A percentile compares a stretch with the other conserved stretches of the same genome.
These are phyloP conservation scores for Spea bombifrons DNA, from an alignment of 2,113 vertebrate genomes.

Conservation along the genomic window DNA sequence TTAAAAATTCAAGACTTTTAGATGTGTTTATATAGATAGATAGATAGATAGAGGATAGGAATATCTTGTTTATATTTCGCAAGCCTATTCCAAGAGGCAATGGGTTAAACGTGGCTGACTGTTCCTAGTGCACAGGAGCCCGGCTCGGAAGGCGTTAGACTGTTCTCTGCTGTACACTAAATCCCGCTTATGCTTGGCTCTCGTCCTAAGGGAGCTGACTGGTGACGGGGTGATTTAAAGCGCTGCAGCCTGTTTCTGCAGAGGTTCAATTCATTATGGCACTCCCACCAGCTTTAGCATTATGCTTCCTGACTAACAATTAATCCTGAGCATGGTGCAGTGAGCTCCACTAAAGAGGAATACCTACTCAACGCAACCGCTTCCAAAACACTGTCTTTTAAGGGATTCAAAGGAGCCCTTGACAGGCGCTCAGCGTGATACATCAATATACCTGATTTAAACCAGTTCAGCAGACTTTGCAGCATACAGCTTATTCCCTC, in stretches of 20 bases:
- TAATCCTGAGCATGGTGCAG: conserved; percentile 47
- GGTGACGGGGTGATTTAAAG: conserved; percentile 48
- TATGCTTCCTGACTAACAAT: conserved; percentile 49
- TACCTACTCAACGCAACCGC: conserved; percentile 35
- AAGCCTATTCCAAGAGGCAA: neutral
- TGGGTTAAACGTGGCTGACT: neutral
- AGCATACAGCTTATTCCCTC: conserved; percentile 39
- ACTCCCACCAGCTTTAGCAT: conserved; percentile 48
- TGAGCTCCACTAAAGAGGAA: conserved; percentile 44
- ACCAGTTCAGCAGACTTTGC: conserved; percentile 35
- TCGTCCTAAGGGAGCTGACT: conserved; percentile 47
- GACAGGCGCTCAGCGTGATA: conserved; percentile 27
- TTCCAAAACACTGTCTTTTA: conserved; percentile 35
- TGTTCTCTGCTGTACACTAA: conserved; percentile 40
- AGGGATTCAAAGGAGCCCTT: conserved; percentile 41
- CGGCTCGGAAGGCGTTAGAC: conserved; percentile 27
- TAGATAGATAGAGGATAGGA: too few relatives aligned
- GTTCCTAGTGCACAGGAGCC: conserved; percentile 2
- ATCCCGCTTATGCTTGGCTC: conserved; percentile 45
- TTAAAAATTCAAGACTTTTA: too few relatives aligned
- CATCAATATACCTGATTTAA: conserved; percentile 46
- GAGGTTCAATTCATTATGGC: conserved; percentile 48
- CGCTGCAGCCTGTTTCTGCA: conserved; percentile 47
- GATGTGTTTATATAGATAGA: too few relatives aligned
- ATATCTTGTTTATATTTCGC: neutral